These are phyloP conservation scores for Amphipoea oculea DNA, from an alignment of 2,888 invertebrate species.

Conservation along the genomic window DNA sequence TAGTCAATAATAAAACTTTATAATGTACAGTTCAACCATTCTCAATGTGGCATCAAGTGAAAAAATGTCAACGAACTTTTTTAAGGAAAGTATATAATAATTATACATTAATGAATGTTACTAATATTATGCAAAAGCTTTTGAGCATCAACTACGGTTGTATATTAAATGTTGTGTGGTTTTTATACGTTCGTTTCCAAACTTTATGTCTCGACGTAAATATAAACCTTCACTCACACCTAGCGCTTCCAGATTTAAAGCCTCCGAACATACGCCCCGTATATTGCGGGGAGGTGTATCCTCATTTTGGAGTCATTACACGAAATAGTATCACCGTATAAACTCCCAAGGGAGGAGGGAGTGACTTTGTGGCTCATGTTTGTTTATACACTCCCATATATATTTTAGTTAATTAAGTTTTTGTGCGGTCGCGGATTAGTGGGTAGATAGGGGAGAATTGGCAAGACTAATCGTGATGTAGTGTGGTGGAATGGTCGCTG, in stretches of 20 bases:
- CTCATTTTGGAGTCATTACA: conserved; percentile 90
- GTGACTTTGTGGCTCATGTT: conserved; percentile 84
- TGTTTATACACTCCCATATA: conserved; percentile 87
- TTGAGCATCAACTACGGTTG: neutral
- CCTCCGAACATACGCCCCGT: conserved; percentile 71
- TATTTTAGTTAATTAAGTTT: conserved; percentile 90
- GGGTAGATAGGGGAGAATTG: conserved; percentile 74
- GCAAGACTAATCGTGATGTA: conserved; percentile 78
- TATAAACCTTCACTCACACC: conserved; percentile 17
- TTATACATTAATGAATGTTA: no score
- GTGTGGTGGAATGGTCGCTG: conserved; percentile 60
- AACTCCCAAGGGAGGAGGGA: conserved; percentile 86
- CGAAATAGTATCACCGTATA: conserved; percentile 89
- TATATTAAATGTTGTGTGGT: neutral
- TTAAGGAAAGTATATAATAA: no score
- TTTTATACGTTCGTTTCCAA: neutral
- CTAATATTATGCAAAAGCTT: neutral
- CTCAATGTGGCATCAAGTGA: no score
- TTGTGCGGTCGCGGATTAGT: conserved; percentile 86
- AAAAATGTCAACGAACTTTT: no score
- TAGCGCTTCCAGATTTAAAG: conserved; percentile 69
- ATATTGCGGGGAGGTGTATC: conserved; percentile 85
- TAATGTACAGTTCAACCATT: no score
- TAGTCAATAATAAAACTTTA: no score
- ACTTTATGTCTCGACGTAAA: conserved; percentile 11